Percentiles rank a stretch among this genome's conserved stretches.
phyloP scores from a whole-genome alignment of 1,140 invertebrate genomes.

The Caenorhabditis elegans region WBcel235 BX284606.5:14491001-14491500 shows the following conservation, averaged over 20 bases:
- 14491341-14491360: neutral
- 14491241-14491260: neutral
- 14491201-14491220: neutral
- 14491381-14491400: neutral
- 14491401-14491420: neutral
- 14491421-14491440: neutral
- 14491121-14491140: neutral
- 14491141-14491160: no score
- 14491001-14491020: neutral
- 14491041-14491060: neutral
- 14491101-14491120: neutral
- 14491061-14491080: neutral
- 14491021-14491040: neutral
- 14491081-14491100: neutral
- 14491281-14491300: neutral
- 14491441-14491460: neutral
- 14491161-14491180: no score
- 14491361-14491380: neutral
- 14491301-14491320: neutral
- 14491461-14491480: neutral
- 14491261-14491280: neutral
- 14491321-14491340: neutral
- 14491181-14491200: no score
- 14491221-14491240: neutral
- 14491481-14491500: neutral